Evolutionary conservation across 2,797 vertebrate genomes (phyloP).

Genomic region (Paedocypris micromegethes): DNA sequence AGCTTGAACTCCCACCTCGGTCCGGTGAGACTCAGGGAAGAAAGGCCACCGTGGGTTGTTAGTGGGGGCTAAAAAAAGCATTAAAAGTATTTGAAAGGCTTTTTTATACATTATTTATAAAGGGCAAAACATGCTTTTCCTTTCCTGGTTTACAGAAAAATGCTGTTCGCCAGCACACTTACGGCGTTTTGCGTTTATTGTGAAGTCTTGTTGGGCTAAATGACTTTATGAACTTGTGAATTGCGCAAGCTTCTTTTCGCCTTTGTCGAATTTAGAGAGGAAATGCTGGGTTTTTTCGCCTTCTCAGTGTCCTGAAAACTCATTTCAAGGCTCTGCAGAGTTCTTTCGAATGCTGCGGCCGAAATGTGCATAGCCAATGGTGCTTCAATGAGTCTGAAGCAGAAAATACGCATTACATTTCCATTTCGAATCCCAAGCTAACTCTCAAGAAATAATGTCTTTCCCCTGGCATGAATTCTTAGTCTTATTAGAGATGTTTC

Average conservation of each 20-base stretch:
- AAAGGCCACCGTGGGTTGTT: not conserved
- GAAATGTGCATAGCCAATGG: constrained; percentile 11
- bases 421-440: constrained; percentile 17
- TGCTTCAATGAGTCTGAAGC: not conserved
- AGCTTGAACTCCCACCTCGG: constrained; percentile 14
- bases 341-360: not conserved
- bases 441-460: constrained; percentile 17
- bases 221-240: not conserved
- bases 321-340: no score
- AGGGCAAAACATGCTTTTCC: constrained; percentile 17
- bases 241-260: not conserved
- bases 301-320: no score
- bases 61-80: not conserved
- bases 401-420: constrained; percentile 23
- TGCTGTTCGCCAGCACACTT: not conserved
- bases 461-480: constrained; percentile 14
- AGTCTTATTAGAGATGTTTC: constrained; percentile 7
- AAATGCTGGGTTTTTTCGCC: no score
- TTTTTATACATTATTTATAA: constrained; percentile 25
- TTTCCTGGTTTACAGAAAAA: constrained; percentile 26
- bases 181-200: not conserved
- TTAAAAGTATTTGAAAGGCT: constrained; percentile 29
- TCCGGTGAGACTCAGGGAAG: not conserved
- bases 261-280: no score
- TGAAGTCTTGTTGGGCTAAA: constrained; percentile 6